Conservation (phyloP, 2,888 invertebrate species). For the Octodonta nipae region DNA sequence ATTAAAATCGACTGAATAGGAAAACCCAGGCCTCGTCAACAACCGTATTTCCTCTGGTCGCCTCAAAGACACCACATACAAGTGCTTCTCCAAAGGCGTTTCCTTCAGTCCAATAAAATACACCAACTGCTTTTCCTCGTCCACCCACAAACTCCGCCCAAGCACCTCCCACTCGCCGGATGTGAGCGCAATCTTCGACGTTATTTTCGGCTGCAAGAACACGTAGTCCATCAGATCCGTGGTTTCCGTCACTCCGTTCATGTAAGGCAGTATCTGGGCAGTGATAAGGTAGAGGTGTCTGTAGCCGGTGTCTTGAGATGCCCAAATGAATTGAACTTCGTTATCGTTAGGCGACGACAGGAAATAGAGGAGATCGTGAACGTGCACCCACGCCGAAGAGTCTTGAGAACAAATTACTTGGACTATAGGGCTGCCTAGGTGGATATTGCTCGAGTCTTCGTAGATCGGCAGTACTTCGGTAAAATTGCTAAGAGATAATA, state of each 20-base stretch:
- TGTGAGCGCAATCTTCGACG: constrained; percentile 64
- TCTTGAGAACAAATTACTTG: constrained; percentile 49
- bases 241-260: constrained; percentile 43
- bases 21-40: constrained; percentile 71
- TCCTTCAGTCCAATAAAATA: constrained; percentile 86
- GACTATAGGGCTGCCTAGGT: constrained; percentile 37
- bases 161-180: constrained; percentile 90
- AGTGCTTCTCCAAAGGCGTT: constrained; percentile 81
- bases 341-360: constrained; percentile 41
- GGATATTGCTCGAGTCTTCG: constrained; percentile 29
- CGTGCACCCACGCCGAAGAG: constrained; percentile 84
- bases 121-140: constrained; percentile 60
- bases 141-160: constrained; percentile 77
- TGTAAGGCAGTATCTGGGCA: constrained; percentile 41
- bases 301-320: constrained; percentile 81
- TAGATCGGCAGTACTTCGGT: constrained; percentile 44
- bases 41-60: constrained; percentile 59
- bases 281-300: constrained; percentile 75
- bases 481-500: constrained; percentile 72
- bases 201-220: constrained; percentile 46
- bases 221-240: constrained; percentile 39
- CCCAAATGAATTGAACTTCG: constrained; percentile 66
- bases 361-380: constrained; percentile 81
- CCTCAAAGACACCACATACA: constrained; percentile 70
- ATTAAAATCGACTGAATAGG: constrained; percentile 71